Base-by-base conservation (phyloP, 1,140 invertebrate species). In the Drosophila equinoxialis region DNA sequence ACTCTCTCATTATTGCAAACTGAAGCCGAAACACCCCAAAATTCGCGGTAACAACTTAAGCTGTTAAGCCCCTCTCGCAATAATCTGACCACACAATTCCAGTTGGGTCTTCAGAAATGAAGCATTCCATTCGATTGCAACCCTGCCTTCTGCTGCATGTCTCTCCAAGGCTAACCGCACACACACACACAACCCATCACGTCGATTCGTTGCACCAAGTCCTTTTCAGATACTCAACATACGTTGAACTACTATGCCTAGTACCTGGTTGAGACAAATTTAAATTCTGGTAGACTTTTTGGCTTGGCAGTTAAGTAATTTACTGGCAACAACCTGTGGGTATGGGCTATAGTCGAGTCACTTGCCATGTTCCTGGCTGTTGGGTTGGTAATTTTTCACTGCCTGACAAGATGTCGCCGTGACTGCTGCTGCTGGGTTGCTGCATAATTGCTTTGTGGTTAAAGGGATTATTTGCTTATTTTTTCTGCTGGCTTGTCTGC, bases 401-500 rank as follows among this genome's bases (percentile, higher is more conserved):
- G 64, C 59, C 75, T 86, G 82, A 86, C 82, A 86, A 81, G 82
- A 86, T 86, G 82, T 86, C 78, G 82, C 75, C 81, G 62, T 48
- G 13, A 11, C 35, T 37, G 35, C 17, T 6, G 30, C 55, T 69
- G 61, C 45, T 67, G 71, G 35, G 59, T 69, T 77, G 68, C 66
- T 89, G 84, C 84, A 84, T 89, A 89, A 89, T 89, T 89, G 84
- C 84, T 83, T 89, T 89, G 84, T 81, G 84, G 84, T 80, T 84
- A 78, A 82, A 51, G 74, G 84, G 80, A 84, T 87, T 89, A 75
- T 70, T 77, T 70, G 79, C 77, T 79, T 79, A 83, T 65, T 73
- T 77, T 66, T 68, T 48, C 30, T 30, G 30, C 30, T 30, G 30
- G 54, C 20, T 63, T 30, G 30, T 30, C 58, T 60, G 81, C 65